Percentiles rank a stretch among this genome's conserved stretches.
These are phyloP conservation scores for Typhlichthys eigenmanni DNA, from an alignment of 2,797 vertebrate genomes.

Conservation along the genomic window DNA sequence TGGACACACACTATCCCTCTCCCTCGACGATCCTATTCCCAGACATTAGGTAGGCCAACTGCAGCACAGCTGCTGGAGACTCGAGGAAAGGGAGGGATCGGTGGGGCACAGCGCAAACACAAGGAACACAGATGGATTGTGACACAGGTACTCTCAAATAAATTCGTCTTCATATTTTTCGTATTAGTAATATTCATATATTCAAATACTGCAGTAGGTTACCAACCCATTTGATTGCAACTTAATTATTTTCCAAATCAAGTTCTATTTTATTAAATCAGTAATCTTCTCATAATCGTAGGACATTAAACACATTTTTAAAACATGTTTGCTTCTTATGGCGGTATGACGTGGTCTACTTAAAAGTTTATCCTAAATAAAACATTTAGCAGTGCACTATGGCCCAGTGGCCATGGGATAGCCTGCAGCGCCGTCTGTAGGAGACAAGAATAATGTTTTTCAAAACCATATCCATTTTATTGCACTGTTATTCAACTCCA, in stretches of 20 bases:
- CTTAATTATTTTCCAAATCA: neutral
- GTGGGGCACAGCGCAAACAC: slow-evolving; percentile 5
- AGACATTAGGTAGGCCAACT: slow-evolving; percentile 53
- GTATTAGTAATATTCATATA: neutral
- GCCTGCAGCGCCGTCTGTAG: slow-evolving; percentile 50
- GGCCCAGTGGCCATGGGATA: neutral
- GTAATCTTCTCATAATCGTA: too few relatives aligned
- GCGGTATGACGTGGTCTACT: too few relatives aligned
- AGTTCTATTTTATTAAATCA: too few relatives aligned
- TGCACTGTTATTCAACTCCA: slow-evolving; percentile 45
- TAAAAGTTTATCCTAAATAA: too few relatives aligned
- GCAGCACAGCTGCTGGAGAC: slow-evolving; percentile 62
- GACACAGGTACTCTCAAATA: slow-evolving; percentile 35
- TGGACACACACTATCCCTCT: slow-evolving; percentile 32
- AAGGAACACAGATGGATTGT: slow-evolving; percentile 62
- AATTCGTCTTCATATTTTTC: neutral
- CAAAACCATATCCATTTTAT: slow-evolving; percentile 35
- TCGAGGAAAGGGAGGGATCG: slow-evolving; percentile 36
- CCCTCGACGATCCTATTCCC: slow-evolving; percentile 48
- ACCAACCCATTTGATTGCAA: neutral
- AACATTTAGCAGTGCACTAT: neutral
- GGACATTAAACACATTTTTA: too few relatives aligned
- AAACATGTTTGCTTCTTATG: too few relatives aligned
- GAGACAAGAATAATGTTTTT: slow-evolving; percentile 7
- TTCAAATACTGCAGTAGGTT: too few relatives aligned